Evolutionary conservation across 2,113 vertebrate species (phyloP), one percentile per base, ranked within the genome.

Genomic region (Scalopus aquaticus): DNA sequence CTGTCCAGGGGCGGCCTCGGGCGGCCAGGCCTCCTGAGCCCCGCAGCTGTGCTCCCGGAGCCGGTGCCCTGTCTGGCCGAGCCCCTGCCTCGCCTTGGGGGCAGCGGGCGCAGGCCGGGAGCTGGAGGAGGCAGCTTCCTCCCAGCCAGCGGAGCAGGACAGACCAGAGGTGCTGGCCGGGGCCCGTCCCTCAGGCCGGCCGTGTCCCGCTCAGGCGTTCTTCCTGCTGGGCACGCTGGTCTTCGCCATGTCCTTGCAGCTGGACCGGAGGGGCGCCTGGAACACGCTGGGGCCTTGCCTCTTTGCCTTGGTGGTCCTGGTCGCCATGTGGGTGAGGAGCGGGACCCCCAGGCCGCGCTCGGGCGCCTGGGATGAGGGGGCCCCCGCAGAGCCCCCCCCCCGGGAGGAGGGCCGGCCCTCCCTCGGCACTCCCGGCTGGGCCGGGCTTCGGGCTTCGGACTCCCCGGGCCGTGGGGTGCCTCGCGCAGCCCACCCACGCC

Each of bases 171-270:
- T n/a, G 60, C 64, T n/a, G 64, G 16, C 64, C 17, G 17, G 17
- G 51, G 51, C 51, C 51, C 2, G 1, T 56, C 22, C 58, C 42
- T n/a, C 32, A 24, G 69, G 30, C 42, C 6, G 2, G 44, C 16
- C 28, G 51, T 94, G 83, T 3, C 42, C 76, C 81, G 39, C 42
- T 10, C 95, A 99, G 99, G 98, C 99, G 80, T 98, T 99, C 87
- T 99, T 99, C 2, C 2, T 99, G 97, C 91, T 99, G 56, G 99
- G 99, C 44, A 98, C 98, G 4, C 98, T 99, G 62, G 80, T 99
- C 87, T 99, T 99, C 49, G 99, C 99, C 96, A 99, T 99, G 99
- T 99, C 99, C 19, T 98, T 99, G 98, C 99, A 99, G 95, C 98
- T 99, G 97, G 99, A 99, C 97, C 99, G 99, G 69, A 98, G 98